Evolutionary conservation across 2,113 vertebrate genomes (phyloP).

Genomic region (Campylorhamphus procurvoides): DNA sequence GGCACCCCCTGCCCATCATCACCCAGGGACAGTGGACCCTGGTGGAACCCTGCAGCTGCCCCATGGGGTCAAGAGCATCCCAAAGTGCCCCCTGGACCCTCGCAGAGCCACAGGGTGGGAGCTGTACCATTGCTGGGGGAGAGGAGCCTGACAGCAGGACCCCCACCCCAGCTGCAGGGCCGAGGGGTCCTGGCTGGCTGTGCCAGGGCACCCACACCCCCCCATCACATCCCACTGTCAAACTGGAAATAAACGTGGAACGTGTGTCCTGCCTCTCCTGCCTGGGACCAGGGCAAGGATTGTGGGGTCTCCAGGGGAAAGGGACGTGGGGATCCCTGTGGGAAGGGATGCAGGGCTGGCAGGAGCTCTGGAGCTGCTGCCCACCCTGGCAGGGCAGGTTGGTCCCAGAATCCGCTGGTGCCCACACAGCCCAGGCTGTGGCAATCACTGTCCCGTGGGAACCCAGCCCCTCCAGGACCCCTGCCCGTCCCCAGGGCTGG

Average conservation of each 20-base stretch:
- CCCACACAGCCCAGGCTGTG: not conserved
- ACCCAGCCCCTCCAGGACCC: not conserved
- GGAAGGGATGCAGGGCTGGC: not conserved
- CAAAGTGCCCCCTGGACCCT: accelerated
- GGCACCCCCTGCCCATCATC: accelerated
- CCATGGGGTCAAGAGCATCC: accelerated
- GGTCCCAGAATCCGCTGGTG: not conserved
- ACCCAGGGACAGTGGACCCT: accelerated
- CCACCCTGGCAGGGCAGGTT: not conserved
- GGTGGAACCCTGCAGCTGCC: accelerated
- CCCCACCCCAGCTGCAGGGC: accelerated
- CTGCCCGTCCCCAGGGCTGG: no score
- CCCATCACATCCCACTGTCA: not conserved
- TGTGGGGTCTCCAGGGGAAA: not conserved
- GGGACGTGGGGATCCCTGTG: no score
- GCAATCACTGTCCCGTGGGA: not conserved
- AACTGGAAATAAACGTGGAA: not conserved
- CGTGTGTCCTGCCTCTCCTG: not conserved
- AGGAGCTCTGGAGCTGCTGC: not conserved
- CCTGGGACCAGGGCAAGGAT: not conserved
- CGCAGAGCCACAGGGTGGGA: not conserved
- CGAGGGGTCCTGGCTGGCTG: not conserved
- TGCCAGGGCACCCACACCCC: accelerated
- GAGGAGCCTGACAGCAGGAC: accelerated
- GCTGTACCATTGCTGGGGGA: accelerated